A percentile compares a stretch with the other conserved stretches of the same genome.
phyloP scores from a whole-genome alignment of 2,888 invertebrate species.

The Clanis bilineata region DNA sequence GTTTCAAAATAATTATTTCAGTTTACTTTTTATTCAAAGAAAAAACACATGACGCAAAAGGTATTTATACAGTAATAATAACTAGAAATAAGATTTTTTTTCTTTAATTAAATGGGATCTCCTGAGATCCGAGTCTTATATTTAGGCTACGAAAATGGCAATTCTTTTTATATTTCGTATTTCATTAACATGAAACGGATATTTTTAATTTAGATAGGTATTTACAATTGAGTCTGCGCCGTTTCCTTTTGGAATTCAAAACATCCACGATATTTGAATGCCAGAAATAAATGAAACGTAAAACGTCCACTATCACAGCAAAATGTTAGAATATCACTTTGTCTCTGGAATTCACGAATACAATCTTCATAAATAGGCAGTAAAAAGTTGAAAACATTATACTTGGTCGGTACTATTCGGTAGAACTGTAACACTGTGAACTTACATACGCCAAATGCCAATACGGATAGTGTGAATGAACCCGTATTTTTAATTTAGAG shows the following conservation, averaged over 20 bases:
- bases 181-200: not conserved
- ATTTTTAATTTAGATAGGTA: not conserved
- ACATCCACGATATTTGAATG: constrained; percentile 14
- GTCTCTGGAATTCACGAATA: constrained; percentile 41
- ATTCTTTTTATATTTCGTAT: too few species aligned
- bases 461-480: not conserved
- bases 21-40: too few species aligned
- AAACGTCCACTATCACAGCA: constrained; percentile 33
- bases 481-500: not conserved
- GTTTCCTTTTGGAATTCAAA: not conserved
- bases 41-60: too few species aligned
- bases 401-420: not conserved
- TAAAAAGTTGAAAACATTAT: constrained; percentile 35
- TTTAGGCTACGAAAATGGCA: too few species aligned
- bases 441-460: not conserved
- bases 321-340: constrained; percentile 31
- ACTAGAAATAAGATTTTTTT: too few species aligned
- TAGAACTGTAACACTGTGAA: not conserved
- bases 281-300: constrained; percentile 22
- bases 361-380: constrained; percentile 38
- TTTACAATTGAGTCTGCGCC: not conserved
- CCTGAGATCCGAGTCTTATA: too few species aligned
- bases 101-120: too few species aligned
- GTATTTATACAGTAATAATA: too few species aligned
- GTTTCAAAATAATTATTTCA: not conserved